Evolutionary conservation across 30 jellyfish, hydroid and myxozoan species (phyloP).

Genomic region (Aurelia sp.): DNA sequence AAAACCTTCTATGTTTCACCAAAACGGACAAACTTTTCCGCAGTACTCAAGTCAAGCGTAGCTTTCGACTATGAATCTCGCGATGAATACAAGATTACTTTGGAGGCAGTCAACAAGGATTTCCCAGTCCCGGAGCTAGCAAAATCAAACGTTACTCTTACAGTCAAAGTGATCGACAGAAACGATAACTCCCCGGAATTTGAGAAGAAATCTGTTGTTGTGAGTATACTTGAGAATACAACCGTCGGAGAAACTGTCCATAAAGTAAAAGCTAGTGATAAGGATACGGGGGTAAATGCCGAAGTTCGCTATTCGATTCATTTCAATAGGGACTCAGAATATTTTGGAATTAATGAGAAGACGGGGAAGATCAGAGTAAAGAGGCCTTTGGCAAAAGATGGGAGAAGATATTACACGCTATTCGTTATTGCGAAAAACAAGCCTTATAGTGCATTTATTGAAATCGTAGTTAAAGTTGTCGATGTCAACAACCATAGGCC

Average conservation of each 20-base stretch:
- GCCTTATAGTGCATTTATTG: conserved; percentile 58
- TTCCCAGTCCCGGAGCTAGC: conserved; percentile 40
- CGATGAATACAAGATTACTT: conserved; percentile 56
- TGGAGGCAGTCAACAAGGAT: conserved; percentile 75
- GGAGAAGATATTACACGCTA: conserved; percentile 10
- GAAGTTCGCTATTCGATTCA: conserved; percentile 47
- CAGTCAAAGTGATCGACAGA: conserved; percentile 42
- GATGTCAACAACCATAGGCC: conserved; percentile 90
- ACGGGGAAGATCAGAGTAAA: conserved; percentile 44
- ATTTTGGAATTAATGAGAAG: conserved; percentile 30
- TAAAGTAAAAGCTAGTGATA: conserved; percentile 58
- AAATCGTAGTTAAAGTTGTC: conserved; percentile 55
- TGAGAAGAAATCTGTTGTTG: conserved; percentile 11
- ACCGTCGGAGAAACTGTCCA: conserved; percentile 28
- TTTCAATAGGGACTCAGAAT: conserved; percentile 20
- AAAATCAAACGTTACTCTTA: neutral
- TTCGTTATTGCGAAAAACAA: conserved; percentile 67
- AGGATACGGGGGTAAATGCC: conserved; percentile 76
- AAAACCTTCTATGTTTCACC: conserved; percentile 44
- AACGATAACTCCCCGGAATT: conserved; percentile 79
- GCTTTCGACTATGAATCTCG: conserved; percentile 76
- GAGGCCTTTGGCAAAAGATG: conserved; percentile 3
- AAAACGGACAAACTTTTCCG: conserved; percentile 37
- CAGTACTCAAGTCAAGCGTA: conserved; percentile 12
- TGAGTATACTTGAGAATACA: conserved; percentile 39